Base-by-base conservation (phyloP, 1,140 invertebrate species). In the Sycobia sp. region DNA sequence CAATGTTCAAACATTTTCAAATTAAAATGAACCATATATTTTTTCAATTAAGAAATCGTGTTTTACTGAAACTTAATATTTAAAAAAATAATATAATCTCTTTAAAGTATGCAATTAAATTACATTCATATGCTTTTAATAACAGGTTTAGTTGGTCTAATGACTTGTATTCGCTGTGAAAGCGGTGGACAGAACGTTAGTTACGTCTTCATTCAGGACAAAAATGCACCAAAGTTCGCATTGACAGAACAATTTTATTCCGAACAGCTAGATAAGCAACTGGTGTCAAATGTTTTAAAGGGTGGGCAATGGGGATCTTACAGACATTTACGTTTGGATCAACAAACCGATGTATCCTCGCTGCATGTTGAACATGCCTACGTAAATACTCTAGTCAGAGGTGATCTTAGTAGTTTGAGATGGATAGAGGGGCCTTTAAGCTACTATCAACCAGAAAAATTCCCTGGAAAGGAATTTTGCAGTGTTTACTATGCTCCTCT, bases 371-470 rank as follows among this genome's bases (percentile, higher is more conserved):
- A 93, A 70, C 92, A 97, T 79, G 96, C 96, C 13, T 97, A 95
- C 74, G 90, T 98, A 10, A 98, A 98, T 78, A 89, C 94, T 3
- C 72, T 96, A 44, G 90, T 88, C 4, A 86, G 95, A 69, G 95
- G 95, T 65, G 96, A 99, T 79, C 84, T 99, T 32, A 90, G 94
- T 2, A 96, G 93, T 72, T 83, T 99, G 16, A 87, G 87, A 59
- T 99, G 96, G 96, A 91, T 98, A 67, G 94, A 98, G 83, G 91
- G 91, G 50, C 90, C 90, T 4, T 84, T 94, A 55, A 85, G 85
- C 39, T 86, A 84, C 70, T 84, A 87, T 57, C 69, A 73, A 61
- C 78, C 77, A 39, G 75, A 78, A 11, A 76, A 76, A 46, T 75
- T 77, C 39, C 66, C 76, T 5, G 78, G 83, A 8, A 81, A 77